Percentiles rank a stretch among this genome's conserved stretches.
phyloP scores from a whole-genome alignment of 2,888 invertebrate species.

The Eucera pruinosa region DNA sequence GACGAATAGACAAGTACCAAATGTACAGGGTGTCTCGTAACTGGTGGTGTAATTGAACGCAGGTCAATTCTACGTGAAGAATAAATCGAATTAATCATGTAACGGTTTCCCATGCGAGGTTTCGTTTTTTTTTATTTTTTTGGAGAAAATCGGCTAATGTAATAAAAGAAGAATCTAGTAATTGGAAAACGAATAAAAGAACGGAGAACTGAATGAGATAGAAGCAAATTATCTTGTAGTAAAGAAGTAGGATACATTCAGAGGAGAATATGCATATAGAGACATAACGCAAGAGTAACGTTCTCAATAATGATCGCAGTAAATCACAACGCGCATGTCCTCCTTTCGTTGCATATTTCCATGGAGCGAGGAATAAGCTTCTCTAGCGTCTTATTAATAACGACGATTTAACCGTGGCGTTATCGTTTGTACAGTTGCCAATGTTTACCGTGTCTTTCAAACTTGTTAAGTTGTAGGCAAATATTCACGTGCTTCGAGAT shows the following conservation, averaged over 20 bases:
- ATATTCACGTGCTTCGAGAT: conserved; percentile 21
- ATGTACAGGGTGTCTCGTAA: too few species aligned
- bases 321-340: conserved; percentile 30
- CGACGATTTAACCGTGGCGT: conserved; percentile 46
- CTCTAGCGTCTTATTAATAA: conserved; percentile 43
- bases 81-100: too few species aligned
- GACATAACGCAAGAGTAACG: conserved; percentile 1
- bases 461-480: conserved; percentile 26
- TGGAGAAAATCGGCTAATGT: too few species aligned
- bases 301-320: conserved; percentile 28
- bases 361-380: conserved; percentile 27
- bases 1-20: too few species aligned
- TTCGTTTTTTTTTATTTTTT: too few species aligned
- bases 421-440: conserved; percentile 38
- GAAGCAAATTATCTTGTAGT: conserved; percentile 1
- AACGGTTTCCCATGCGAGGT: too few species aligned
- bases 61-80: too few species aligned
- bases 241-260: neutral
- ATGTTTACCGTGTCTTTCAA: conserved; percentile 24
- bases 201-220: neutral
- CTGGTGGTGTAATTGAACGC: too few species aligned
- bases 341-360: conserved; percentile 3
- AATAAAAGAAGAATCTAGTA: too few species aligned
- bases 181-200: neutral
- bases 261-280: neutral